A percentile compares a stretch with the other conserved stretches of the same genome.
Conservation (phyloP, 2,797 vertebrate species). For the Pseudomugil gertrudae region DNA sequence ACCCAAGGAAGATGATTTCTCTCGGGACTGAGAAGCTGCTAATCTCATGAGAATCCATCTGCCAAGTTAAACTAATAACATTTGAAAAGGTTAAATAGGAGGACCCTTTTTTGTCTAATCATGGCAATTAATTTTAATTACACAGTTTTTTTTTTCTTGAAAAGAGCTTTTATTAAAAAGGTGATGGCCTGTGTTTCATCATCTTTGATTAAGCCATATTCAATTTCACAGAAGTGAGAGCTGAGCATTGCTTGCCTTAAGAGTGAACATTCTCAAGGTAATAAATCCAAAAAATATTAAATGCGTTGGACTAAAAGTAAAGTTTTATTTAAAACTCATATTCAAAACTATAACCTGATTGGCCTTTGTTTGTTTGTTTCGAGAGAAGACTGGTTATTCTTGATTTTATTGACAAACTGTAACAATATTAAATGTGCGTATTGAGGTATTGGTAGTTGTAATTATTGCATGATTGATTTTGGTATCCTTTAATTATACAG, state of each 20-base stretch:
- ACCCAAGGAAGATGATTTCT: background rate
- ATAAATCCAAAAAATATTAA: background rate
- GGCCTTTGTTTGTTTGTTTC: background rate
- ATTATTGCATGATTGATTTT: too few relatives aligned
- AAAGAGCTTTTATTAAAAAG: background rate
- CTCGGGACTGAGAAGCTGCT: background rate
- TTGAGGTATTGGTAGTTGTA: background rate
- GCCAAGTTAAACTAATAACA: background rate
- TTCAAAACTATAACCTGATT: background rate
- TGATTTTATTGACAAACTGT: background rate
- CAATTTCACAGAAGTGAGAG: background rate
- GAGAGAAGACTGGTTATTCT: background rate
- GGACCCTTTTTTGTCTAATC: background rate
- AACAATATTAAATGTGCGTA: background rate
- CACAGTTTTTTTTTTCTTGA: background rate
- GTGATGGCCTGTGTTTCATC: background rate
- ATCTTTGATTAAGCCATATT: background rate
- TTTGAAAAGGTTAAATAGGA: background rate
- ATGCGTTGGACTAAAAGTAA: background rate
- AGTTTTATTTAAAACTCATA: background rate
- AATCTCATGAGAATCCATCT: background rate
- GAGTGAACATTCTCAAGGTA: background rate
- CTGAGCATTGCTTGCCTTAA: background rate
- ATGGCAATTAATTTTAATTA: background rate
- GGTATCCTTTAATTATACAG: too few relatives aligned